Percentiles rank a stretch among this genome's conserved stretches.
These are phyloP conservation scores for Muraenolepis orangiensis DNA, from an alignment of 2,797 vertebrate genomes.

Conservation along the genomic window DNA sequence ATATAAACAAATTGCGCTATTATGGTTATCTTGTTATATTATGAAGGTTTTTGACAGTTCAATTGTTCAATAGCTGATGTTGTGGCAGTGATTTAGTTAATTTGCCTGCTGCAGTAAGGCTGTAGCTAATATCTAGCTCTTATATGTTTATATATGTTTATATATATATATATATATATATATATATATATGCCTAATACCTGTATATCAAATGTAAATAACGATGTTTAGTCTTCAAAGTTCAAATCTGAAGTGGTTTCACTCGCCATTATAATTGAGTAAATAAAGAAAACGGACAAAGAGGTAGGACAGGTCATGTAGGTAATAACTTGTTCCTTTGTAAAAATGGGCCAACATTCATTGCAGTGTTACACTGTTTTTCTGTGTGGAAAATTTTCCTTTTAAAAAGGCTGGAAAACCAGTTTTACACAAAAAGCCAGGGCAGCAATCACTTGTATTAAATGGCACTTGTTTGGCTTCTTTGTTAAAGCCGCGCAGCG, in stretches of 20 bases:
- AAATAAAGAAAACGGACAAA: not conserved
- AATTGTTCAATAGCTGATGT: too few species aligned
- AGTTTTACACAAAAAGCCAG: conserved; percentile 38
- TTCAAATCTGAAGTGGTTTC: not conserved
- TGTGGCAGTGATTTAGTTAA: too few species aligned
- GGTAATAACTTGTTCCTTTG: not conserved
- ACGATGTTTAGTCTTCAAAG: not conserved
- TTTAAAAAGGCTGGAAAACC: conserved; percentile 46
- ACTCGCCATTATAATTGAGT: not conserved
- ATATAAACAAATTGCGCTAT: too few species aligned
- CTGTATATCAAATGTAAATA: too few species aligned
- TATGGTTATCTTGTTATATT: too few species aligned
- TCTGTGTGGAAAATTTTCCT: conserved; percentile 19
- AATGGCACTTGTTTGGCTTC: conserved; percentile 35
- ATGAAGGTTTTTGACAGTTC: too few species aligned
- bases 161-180: too few species aligned
- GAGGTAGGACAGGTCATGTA: not conserved
- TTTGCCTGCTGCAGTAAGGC: too few species aligned
- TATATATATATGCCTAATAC: too few species aligned
- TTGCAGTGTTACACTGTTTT: not conserved
- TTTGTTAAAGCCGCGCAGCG: too few species aligned
- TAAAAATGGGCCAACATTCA: not conserved
- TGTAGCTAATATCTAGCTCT: too few species aligned
- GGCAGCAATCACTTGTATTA: not conserved
- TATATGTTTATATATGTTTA: too few species aligned